Conservation (phyloP, 2,113 vertebrate genomes). For the Lepus timidus region DNA sequence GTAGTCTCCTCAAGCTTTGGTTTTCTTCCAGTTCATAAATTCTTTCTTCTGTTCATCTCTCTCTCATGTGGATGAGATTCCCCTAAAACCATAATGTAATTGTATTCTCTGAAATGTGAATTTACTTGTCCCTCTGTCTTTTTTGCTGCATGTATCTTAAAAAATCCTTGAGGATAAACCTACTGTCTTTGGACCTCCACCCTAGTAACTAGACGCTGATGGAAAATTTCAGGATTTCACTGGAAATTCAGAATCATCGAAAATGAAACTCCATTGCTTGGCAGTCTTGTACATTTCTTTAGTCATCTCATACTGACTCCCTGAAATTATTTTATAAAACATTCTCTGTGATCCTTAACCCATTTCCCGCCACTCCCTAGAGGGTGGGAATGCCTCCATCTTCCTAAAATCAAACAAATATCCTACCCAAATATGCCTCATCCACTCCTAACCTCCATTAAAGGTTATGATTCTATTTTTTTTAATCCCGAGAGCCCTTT, state of each 20-base stretch:
- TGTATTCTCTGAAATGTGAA: neutral
- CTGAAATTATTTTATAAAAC: slow-evolving; percentile 12
- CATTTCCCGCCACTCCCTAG: neutral
- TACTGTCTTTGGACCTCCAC: neutral
- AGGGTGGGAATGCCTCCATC: neutral
- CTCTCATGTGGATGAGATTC: neutral
- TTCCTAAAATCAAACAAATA: slow-evolving; percentile 8
- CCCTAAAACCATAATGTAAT: neutral
- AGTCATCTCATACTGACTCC: neutral
- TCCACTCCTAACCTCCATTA: neutral
- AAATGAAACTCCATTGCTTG: neutral
- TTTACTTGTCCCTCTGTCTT: neutral
- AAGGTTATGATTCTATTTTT: neutral
- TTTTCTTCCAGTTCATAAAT: neutral
- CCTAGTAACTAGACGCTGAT: neutral
- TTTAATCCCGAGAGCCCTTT: neutral
- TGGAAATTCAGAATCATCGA: neutral
- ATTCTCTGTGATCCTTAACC: neutral
- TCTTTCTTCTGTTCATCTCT: neutral
- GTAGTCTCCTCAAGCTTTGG: neutral
- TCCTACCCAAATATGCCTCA: neutral
- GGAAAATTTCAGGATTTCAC: neutral
- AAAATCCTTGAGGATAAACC: neutral
- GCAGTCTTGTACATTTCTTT: neutral
- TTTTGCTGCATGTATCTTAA: neutral